Evolutionary conservation across 2,888 invertebrate genomes (phyloP), one percentile per base, ranked within the genome.

Genomic region (Apamea sordens): DNA sequence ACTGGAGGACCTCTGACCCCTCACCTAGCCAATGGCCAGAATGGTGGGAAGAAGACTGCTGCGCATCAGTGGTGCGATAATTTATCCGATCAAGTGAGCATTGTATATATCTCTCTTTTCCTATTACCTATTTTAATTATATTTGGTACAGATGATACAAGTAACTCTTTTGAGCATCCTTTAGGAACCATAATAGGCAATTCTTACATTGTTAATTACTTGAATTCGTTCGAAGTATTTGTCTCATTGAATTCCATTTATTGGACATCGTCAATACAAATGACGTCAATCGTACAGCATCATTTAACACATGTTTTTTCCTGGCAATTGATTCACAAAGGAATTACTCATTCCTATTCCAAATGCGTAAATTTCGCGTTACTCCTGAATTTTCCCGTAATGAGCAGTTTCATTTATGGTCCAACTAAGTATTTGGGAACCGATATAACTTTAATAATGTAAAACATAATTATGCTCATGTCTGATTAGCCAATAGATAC

Each of bases 1-100:
- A 95, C 96, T 56, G 97, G 97, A 41, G 90, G 92, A 24, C 97
- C 97, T 36, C 90, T 97, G 86, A 95, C 96, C 67, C 97, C 96
- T 44, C 97, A 97, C 86, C 89, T 97, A 82, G 91, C 93, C 71
- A 96, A 95, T 86, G 97, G 97, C 53, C 91, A 95, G 73, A 97
- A 97, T 86, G 97, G 97, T 61, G 96, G 97, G 80, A 97, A 97
- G 94, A 97, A 97, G 92, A 97, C 96, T 63, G 93, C 95, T 65
- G 97, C 97, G 73, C 97, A 97, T 91, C 96, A 96, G 89, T 97
- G 97, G 97, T 97, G 97, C 88, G 97, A 97, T 91, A 97, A 97
- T 90, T 94, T 97, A 85, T 97, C 97, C 63, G 97, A 97, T 91
- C 97, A 97, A 97, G 97, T 98, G 96, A 97, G 95, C 84, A 83